Percentiles rank a stretch among this genome's conserved stretches.
phyloP scores from a whole-genome alignment of 1,140 invertebrate genomes.

The Ceratoteleas bidentatus region DNA sequence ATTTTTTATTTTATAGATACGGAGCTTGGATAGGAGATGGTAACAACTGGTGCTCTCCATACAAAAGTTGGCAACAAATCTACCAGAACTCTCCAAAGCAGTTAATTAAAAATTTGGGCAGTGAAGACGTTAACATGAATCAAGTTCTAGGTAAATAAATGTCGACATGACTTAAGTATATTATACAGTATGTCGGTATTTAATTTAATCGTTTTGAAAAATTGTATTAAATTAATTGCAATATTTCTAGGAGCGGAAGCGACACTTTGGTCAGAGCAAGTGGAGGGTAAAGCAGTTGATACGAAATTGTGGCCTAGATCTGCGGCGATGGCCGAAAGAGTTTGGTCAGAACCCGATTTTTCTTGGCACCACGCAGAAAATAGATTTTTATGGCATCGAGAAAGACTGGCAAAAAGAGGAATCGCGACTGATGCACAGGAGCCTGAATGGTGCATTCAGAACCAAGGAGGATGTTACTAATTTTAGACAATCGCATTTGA shows the following conservation, averaged over 20 bases:
- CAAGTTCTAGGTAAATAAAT: constrained; percentile 37
- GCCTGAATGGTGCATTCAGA: constrained; percentile 91
- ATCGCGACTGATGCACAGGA: constrained; percentile 87
- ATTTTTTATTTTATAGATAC: constrained; percentile 74
- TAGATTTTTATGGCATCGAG: constrained; percentile 86
- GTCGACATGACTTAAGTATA: constrained; percentile 3
- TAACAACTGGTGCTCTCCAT: constrained; percentile 93
- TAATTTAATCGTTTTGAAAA: background rate
- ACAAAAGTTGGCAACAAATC: constrained; percentile 93
- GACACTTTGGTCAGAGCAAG: constrained; percentile 91
- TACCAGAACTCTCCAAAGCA: constrained; percentile 87
- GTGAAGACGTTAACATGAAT: background rate
- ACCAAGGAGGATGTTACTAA: constrained; percentile 85
- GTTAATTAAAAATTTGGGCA: constrained; percentile 5
- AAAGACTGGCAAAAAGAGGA: constrained; percentile 86
- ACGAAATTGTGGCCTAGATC: constrained; percentile 89
- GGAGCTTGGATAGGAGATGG: constrained; percentile 84
- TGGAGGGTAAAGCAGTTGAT: constrained; percentile 85
- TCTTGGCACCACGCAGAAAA: constrained; percentile 85
- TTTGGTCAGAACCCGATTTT: constrained; percentile 87
- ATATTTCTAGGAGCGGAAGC: constrained; percentile 85
- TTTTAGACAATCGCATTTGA: too few species aligned
- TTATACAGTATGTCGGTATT: too few species aligned
- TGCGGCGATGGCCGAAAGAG: constrained; percentile 89
- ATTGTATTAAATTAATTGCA: background rate